Percentiles rank a stretch among this genome's conserved stretches.
These are phyloP conservation scores for Actenoides lindsayi DNA, from an alignment of 2,113 vertebrate genomes.

Conservation along the genomic window DNA sequence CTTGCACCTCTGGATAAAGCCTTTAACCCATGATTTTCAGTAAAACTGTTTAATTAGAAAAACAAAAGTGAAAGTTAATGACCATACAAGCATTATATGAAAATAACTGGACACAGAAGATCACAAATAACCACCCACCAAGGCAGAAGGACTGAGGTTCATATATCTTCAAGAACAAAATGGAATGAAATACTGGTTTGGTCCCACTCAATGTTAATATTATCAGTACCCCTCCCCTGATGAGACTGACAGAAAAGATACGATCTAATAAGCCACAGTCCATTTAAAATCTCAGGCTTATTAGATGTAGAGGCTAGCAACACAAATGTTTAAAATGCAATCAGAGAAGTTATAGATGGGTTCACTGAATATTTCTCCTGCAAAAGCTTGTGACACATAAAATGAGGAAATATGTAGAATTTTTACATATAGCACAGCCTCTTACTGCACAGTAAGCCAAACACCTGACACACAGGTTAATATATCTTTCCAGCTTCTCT, in stretches of 20 bases:
- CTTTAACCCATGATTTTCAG: background rate
- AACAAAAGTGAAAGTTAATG: conserved; percentile 43
- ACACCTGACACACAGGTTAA: background rate
- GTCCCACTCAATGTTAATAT: background rate
- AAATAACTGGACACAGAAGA: background rate
- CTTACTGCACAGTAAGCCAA: background rate
- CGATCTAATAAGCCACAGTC: conserved; percentile 43
- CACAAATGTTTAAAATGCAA: conserved; percentile 63
- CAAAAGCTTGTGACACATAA: background rate
- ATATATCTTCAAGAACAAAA: background rate
- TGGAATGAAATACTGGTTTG: background rate
- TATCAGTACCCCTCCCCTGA: background rate
- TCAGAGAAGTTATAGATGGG: conserved; percentile 30
- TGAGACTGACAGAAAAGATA: conserved; percentile 7
- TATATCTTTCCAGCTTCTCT: background rate
- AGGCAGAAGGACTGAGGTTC: background rate
- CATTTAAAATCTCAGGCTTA: conserved; percentile 60
- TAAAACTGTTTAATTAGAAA: conserved; percentile 32
- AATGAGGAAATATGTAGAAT: background rate
- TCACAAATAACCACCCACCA: background rate
- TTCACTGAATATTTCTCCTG: conserved; percentile 16
- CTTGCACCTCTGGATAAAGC: conserved; percentile 10
- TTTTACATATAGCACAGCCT: background rate
- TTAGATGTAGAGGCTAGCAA: conserved; percentile 32
- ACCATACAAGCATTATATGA: background rate